These are phyloP conservation scores for Phaethornis superciliosus DNA, from an alignment of 2,113 vertebrate species.

Conservation along the genomic window DNA sequence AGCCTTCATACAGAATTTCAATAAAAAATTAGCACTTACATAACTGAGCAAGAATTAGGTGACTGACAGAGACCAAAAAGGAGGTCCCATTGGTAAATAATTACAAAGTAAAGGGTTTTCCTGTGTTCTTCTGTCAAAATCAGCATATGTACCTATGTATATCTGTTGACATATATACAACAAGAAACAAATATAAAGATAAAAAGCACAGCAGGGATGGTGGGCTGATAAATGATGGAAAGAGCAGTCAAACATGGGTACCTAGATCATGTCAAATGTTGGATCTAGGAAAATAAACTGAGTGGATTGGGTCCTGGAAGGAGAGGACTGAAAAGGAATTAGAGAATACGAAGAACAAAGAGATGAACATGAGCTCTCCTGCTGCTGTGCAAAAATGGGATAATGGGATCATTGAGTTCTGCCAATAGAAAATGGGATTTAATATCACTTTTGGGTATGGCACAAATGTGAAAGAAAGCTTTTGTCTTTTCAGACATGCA, in stretches of 20 bases:
- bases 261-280: neutral
- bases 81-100: neutral
- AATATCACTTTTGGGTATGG: neutral
- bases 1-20: neutral
- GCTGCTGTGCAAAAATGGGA: neutral
- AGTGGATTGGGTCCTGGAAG: neutral
- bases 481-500: neutral
- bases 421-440: neutral
- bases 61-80: neutral
- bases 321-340: neutral
- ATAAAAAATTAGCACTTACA: neutral
- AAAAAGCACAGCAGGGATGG: neutral
- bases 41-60: neutral
- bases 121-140: neutral
- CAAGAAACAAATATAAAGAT: neutral
- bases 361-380: neutral
- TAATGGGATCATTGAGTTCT: neutral
- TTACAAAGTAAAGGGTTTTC: neutral
- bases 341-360: neutral
- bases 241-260: neutral
- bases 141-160: neutral
- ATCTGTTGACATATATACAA: neutral
- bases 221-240: neutral
- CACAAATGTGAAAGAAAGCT: neutral
- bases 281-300: neutral